Conservation (phyloP, 1,140 invertebrate genomes). For the Drosophila guanche region DNA sequence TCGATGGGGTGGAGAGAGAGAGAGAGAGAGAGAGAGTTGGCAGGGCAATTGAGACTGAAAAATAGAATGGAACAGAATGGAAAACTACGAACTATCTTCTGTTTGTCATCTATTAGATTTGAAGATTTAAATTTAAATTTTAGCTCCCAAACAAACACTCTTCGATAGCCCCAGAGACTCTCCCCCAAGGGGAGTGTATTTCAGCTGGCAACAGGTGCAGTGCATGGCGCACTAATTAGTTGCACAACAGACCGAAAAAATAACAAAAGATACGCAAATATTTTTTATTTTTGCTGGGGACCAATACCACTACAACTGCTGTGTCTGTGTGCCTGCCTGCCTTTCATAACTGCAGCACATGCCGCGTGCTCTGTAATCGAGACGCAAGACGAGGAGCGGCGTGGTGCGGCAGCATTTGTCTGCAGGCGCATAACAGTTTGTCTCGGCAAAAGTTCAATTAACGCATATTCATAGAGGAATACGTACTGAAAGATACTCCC, state of each 20-base stretch:
- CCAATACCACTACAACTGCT: neutral
- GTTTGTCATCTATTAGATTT: no score
- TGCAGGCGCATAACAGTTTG: slow-evolving; percentile 67
- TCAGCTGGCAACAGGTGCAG: slow-evolving; percentile 60
- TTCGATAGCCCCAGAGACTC: slow-evolving; percentile 4
- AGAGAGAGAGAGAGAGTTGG: no score
- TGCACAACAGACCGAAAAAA: slow-evolving; percentile 81
- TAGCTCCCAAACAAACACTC: no score
- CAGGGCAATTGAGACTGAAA: no score
- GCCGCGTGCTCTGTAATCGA: slow-evolving; percentile 53
- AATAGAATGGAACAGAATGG: no score
- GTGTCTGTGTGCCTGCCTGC: neutral
- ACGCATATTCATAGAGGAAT: slow-evolving; percentile 67
- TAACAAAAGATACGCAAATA: slow-evolving; percentile 81
- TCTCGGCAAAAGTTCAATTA: slow-evolving; percentile 78
- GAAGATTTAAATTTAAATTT: no score
- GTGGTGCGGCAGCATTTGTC: slow-evolving; percentile 49
- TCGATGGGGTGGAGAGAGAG: no score
- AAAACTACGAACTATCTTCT: no score
- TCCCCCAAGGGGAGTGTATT: slow-evolving; percentile 3
- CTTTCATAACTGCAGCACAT: slow-evolving; percentile 62
- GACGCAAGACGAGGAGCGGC: slow-evolving; percentile 16
- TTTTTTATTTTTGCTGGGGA: slow-evolving; percentile 34
- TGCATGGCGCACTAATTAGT: slow-evolving; percentile 80
- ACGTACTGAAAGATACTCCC: slow-evolving; percentile 1